Evolutionary conservation across 2,797 vertebrate genomes (phyloP), one percentile per base, ranked within the genome.

Genomic region (Dendrocincla tyrannina): DNA sequence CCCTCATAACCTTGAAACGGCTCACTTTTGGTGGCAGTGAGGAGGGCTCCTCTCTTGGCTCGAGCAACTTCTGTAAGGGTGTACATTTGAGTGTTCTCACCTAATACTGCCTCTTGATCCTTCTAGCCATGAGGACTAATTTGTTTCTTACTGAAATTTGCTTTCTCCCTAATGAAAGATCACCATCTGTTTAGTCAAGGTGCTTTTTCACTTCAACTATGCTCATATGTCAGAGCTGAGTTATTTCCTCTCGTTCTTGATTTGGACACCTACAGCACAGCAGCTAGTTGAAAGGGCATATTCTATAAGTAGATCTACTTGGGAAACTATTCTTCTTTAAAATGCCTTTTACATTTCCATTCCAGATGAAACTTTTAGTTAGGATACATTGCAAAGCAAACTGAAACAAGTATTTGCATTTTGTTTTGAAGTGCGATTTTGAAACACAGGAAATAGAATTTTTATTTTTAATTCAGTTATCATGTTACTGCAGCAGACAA

Each of bases 171-270:
- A 17, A 93, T 91, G 96, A 63, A 91, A 95, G 88, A 88, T 94
- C 80, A 93, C 97, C 97, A 97, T 95, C 94, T 97, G 95, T 93
- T 97, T 95, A 96, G 89, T 96, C 95, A 94, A 94, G 47, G 90
- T 76, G 78, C 85, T 90, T 96, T 84, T 84, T 84, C 81, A 69
- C 66, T 85, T 69, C 22, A 23, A 58, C 32, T 37, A 6, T 37
- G 72, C 25, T 75, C 3, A 2, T 73, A 44, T 86, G 52, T 79
- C 76, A 87, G 46, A 87, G 84, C 50, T 23, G 72, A 91, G 46
- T 59, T 87, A 74, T 75, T 83, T 93, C 67, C 53, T 75, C 85
- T 91, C 95, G 88, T 64, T 97, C 94, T 95, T 90, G 80, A 96
- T 93, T 94, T 93, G 94, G 88, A 84, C 94, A 93, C 89, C 89